Conservation (phyloP, 53 echinoderm and acorn worm species). For the Zoroaster sp. region DNA sequence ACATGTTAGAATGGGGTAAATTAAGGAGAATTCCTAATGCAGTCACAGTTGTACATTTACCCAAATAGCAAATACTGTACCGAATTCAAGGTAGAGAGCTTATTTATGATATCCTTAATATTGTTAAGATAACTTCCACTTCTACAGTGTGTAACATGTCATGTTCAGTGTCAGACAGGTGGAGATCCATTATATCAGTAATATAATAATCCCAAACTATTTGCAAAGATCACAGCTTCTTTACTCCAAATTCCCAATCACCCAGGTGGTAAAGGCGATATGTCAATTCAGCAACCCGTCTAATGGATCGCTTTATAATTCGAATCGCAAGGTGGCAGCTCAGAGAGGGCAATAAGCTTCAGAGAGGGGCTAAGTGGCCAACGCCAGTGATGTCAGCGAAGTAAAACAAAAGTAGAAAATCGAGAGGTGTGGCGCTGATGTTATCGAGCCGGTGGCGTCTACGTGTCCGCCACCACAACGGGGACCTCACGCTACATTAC, state of each 20-base stretch:
- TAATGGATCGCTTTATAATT: neutral
- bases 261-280: neutral
- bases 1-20: too few relatives aligned
- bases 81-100: too few relatives aligned
- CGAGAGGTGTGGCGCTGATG: neutral
- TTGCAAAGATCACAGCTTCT: neutral
- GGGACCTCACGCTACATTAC: slow-evolving; percentile 3
- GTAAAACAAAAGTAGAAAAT: neutral
- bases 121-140: too few relatives aligned
- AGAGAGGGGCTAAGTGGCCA: neutral
- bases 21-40: too few relatives aligned
- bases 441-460: neutral
- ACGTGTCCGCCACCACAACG: neutral
- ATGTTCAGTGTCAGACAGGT: neutral
- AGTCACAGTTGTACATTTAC: too few relatives aligned
- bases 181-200: neutral
- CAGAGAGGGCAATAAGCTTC: neutral
- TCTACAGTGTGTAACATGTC: too few relatives aligned
- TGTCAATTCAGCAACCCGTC: neutral
- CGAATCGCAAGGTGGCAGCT: neutral
- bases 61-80: too few relatives aligned
- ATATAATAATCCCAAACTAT: neutral
- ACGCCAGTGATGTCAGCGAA: neutral
- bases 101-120: too few relatives aligned
- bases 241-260: neutral